These are phyloP conservation scores for Pyrrhura leucotis DNA, from an alignment of 2,797 vertebrate species.

Conservation along the genomic window DNA sequence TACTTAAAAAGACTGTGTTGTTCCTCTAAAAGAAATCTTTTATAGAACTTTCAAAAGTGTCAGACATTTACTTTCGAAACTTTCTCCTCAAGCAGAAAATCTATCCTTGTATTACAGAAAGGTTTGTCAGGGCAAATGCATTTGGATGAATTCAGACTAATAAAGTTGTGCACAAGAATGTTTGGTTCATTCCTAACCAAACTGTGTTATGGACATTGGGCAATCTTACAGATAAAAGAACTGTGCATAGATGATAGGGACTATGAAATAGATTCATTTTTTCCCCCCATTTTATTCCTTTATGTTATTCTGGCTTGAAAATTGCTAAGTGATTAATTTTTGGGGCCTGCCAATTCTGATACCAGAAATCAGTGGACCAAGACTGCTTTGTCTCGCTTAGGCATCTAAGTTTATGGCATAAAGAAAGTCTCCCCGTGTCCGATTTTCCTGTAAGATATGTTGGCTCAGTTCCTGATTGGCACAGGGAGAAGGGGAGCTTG, in stretches of 20 bases:
- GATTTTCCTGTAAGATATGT: background rate
- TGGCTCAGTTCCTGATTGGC: background rate
- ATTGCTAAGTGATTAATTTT: background rate
- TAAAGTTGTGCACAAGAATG: conserved; percentile 32
- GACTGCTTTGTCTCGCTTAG: background rate
- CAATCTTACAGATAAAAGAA: background rate
- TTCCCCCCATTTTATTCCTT: background rate
- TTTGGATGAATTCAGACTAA: background rate
- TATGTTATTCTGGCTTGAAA: background rate
- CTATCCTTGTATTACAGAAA: background rate
- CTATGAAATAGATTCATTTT: background rate
- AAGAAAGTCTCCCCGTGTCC: background rate
- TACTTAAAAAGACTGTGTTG: background rate
- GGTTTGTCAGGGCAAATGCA: background rate
- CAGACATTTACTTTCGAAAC: background rate
- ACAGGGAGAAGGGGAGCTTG: background rate
- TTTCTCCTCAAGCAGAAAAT: background rate
- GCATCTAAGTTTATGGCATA: background rate
- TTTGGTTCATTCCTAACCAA: background rate
- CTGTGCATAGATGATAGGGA: background rate
- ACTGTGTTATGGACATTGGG: fast-evolving
- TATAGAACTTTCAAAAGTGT: background rate
- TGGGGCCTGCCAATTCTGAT: background rate
- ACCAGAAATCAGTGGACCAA: background rate
- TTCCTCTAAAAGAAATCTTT: background rate